Percentiles rank a stretch among this genome's conserved stretches.
Conservation (phyloP, 2,797 vertebrate genomes). For the Gymnocypris eckloni region DNA sequence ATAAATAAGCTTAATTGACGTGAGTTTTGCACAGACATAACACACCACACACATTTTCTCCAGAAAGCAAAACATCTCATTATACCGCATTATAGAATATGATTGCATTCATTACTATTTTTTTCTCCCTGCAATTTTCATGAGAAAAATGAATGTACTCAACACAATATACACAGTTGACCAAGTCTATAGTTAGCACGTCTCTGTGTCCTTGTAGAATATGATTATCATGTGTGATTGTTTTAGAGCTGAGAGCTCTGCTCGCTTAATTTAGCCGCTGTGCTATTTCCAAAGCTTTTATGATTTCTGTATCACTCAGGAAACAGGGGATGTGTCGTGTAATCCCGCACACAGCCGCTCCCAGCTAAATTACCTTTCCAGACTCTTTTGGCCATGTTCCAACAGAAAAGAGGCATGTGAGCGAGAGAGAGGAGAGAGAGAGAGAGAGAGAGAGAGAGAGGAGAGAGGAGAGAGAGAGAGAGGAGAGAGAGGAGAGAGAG, state of each 20-base stretch:
- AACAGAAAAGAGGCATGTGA: slow-evolving; percentile 21
- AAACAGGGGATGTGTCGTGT: slow-evolving; percentile 70
- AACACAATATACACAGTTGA: slow-evolving; percentile 5
- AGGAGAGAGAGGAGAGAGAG: no score
- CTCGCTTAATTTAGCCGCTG: slow-evolving; percentile 4
- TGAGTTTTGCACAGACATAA: neutral
- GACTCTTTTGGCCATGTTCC: slow-evolving; percentile 47
- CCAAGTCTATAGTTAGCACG: neutral
- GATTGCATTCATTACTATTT: neutral
- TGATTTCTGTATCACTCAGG: slow-evolving; percentile 43
- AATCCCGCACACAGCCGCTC: slow-evolving; percentile 70
- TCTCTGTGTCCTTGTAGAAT: neutral
- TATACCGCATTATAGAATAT: neutral
- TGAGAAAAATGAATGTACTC: slow-evolving; percentile 12
- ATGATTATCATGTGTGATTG: slow-evolving; percentile 36
- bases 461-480: no score
- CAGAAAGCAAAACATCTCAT: slow-evolving; percentile 1
- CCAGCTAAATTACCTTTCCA: slow-evolving; percentile 68
- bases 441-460: no score
- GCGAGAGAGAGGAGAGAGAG: slow-evolving; percentile 16
- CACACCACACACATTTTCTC: neutral
- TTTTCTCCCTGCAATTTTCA: neutral
- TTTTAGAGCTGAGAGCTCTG: slow-evolving; percentile 34
- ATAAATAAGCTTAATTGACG: neutral
- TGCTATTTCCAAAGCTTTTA: slow-evolving; percentile 50